Evolutionary conservation across 2,797 vertebrate genomes (phyloP).

Genomic region (Geotrypetes seraphini): DNA sequence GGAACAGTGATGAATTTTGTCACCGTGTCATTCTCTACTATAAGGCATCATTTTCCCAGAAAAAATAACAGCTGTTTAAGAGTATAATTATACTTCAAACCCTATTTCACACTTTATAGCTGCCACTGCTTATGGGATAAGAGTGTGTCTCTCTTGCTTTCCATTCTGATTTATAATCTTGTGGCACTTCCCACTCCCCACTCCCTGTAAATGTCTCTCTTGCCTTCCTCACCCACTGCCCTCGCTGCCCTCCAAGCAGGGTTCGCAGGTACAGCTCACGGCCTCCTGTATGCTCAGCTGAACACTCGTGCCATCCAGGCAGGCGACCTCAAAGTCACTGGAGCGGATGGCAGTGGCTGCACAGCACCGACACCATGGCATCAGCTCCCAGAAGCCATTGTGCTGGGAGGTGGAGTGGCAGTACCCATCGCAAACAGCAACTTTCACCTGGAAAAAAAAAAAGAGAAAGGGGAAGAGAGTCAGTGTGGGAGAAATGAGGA

Average conservation of each 20-base stretch:
- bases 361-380: conserved; percentile 1
- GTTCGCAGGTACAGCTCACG: background rate
- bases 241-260: background rate
- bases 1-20: no score
- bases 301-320: background rate
- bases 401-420: conserved; percentile 2
- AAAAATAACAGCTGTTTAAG: no score
- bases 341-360: background rate
- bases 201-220: background rate
- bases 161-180: no score
- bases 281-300: background rate
- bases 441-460: background rate
- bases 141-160: no score
- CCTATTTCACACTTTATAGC: no score
- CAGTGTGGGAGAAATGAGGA: no score
- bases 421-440: conserved; percentile 2
- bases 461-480: no score
- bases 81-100: no score
- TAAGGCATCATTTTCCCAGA: no score
- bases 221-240: rapidly evolving
- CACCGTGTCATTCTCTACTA: no score
- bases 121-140: no score
- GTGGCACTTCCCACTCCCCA: no score
- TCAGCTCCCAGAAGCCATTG: background rate
- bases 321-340: conserved; percentile 3